phyloP scores from a whole-genome alignment of 2,888 invertebrate genomes.

The Tetragnatha montana region DNA sequence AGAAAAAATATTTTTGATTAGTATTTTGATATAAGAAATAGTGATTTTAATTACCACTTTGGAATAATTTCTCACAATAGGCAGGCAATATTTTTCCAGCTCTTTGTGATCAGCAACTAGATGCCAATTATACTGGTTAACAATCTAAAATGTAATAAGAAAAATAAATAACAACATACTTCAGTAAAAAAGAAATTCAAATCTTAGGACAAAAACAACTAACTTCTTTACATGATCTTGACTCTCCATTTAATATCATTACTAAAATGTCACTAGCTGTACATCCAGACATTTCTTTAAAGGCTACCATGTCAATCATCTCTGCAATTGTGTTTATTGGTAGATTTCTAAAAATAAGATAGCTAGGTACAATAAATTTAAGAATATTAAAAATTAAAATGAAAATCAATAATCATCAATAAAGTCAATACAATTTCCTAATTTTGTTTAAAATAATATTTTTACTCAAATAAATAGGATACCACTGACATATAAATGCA shows the following conservation, averaged over 20 bases:
- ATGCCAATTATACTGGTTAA: conserved; percentile 81
- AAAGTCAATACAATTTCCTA: conserved; percentile 31
- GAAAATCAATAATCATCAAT: neutral
- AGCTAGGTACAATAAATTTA: conserved; percentile 2
- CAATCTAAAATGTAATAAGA: conserved; percentile 77
- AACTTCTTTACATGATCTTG: conserved; percentile 77
- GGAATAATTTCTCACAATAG: conserved; percentile 82
- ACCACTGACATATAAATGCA: no score
- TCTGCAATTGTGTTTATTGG: conserved; percentile 78
- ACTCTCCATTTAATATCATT: conserved; percentile 77
- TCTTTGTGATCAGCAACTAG: conserved; percentile 81
- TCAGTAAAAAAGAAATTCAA: neutral
- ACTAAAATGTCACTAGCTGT: conserved; percentile 79
- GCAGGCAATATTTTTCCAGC: conserved; percentile 81
- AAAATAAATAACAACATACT: neutral
- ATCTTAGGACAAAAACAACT: neutral
- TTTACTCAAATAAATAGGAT: neutral
- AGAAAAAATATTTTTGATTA: neutral
- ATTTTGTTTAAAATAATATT: neutral
- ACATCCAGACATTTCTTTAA: conserved; percentile 79
- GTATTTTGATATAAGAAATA: neutral
- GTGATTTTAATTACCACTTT: conserved; percentile 54
- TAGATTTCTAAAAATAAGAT: conserved; percentile 37
- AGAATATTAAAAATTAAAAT: neutral
- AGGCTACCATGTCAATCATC: conserved; percentile 81